phyloP scores from a whole-genome alignment of 2,888 invertebrate genomes.

The Dysmachus trigonus region DNA sequence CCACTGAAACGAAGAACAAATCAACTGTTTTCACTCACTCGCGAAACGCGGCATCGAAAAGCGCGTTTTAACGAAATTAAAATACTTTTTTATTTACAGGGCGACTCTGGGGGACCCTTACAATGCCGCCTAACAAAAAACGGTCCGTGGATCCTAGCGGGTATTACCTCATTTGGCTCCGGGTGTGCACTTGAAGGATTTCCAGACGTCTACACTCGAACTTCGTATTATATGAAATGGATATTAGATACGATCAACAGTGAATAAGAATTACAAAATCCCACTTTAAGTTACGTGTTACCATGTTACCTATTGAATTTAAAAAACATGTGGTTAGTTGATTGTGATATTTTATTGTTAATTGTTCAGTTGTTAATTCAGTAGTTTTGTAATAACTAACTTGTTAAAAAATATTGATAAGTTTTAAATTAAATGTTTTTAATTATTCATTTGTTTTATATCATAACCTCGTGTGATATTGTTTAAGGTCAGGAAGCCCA shows the following conservation, averaged over 20 bases:
- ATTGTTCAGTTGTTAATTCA: constrained; percentile 40
- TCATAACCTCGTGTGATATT: too few relatives aligned
- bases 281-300: constrained; percentile 1
- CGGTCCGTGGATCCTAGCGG: constrained; percentile 87
- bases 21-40: too few relatives aligned
- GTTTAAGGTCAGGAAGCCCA: too few relatives aligned
- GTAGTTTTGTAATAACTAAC: not conserved
- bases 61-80: too few relatives aligned
- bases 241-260: constrained; percentile 67
- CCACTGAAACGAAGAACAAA: too few relatives aligned
- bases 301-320: not conserved
- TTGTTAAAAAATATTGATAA: constrained; percentile 5
- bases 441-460: not conserved
- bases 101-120: constrained; percentile 89
- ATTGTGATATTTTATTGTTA: constrained; percentile 16
- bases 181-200: constrained; percentile 89
- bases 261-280: constrained; percentile 51
- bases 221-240: constrained; percentile 87
- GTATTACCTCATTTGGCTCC: constrained; percentile 91
- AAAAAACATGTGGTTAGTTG: not conserved
- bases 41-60: too few relatives aligned
- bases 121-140: constrained; percentile 79
- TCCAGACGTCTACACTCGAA: constrained; percentile 87
- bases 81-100: constrained; percentile 68
- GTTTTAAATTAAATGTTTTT: not conserved